These are phyloP conservation scores for Ctenicera cuprea DNA, from an alignment of 2,888 invertebrate species.

Conservation along the genomic window DNA sequence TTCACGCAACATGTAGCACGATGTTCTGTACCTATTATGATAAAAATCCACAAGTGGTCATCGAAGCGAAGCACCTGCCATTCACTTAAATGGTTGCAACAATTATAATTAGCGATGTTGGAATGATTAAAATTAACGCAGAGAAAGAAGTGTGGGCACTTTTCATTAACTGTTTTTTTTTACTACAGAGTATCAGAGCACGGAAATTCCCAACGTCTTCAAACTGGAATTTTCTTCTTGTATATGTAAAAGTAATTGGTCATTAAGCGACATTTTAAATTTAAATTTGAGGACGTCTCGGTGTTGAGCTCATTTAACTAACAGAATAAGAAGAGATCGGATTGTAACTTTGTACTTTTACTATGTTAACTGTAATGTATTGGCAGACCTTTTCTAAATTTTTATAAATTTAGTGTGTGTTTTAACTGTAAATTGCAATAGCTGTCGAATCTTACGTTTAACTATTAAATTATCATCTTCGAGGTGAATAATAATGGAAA, in stretches of 20 bases:
- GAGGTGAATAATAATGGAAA: no score
- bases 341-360: not conserved
- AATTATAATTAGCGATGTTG: constrained; percentile 20
- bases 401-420: no score
- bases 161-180: constrained; percentile 16
- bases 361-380: not conserved
- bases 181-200: constrained; percentile 5
- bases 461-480: no score
- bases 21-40: constrained; percentile 23
- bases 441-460: no score
- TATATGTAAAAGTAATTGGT: not conserved
- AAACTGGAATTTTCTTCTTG: constrained; percentile 6
- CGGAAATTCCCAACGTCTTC: constrained; percentile 1
- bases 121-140: constrained; percentile 16
- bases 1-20: constrained; percentile 14
- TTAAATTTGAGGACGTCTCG: not conserved
- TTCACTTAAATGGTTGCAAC: constrained; percentile 17
- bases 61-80: constrained; percentile 19
- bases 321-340: not conserved
- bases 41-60: constrained; percentile 14
- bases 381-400: no score
- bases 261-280: not conserved
- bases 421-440: no score
- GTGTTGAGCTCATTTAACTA: not conserved
- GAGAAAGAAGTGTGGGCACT: constrained; percentile 20